Evolutionary conservation across 1,140 invertebrate species (phyloP), one percentile per base, ranked within the genome.

Genomic region (Pseudomyrmex cubaensis): DNA sequence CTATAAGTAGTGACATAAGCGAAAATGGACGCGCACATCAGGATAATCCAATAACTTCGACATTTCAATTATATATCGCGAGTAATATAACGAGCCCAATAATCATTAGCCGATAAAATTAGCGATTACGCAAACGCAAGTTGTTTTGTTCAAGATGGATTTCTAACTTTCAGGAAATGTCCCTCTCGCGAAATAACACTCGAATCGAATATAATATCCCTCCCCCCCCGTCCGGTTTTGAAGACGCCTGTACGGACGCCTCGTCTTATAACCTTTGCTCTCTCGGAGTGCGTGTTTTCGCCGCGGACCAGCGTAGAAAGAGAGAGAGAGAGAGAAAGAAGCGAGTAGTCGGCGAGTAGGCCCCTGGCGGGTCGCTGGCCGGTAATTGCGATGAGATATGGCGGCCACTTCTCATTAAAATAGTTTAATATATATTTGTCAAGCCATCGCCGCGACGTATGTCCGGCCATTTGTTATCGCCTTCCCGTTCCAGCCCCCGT

Each of bases 391-490:
- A 91, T 93, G 92, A 92, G 87, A 92, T 90, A 93, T 93, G 85
- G 90, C 90, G 87, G 90, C 89, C 92, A 93, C 91, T 92, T 91
- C 91, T 93, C 92, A 93, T 93, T 93, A 92, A 93, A 93, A 93
- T 93, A 92, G 91, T 93, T 92, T 90, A 91, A 93, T 93, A 91
- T 92, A 89, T 92, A 93, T 92, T 93, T 92, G 91, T 92, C 92
- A 85, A 91, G 88, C 83, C 87, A 91, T 90, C 85, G 76, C 83
- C 82, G 86, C 84, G 77, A 90, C 83, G 87, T 87, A 92, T 87
- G 88, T 90, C 82, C 84, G 35, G 73, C 84, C 87, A 91, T 91
- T 89, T 74, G 90, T 92, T 90, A 87, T 80, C 87, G 76, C 74
- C 84, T 76, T 76, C 75, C 72, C 75, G 54, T 46, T 25, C 63